Evolutionary conservation across 1,140 invertebrate genomes (phyloP).

Genomic region (Heliconius hermathena): DNA sequence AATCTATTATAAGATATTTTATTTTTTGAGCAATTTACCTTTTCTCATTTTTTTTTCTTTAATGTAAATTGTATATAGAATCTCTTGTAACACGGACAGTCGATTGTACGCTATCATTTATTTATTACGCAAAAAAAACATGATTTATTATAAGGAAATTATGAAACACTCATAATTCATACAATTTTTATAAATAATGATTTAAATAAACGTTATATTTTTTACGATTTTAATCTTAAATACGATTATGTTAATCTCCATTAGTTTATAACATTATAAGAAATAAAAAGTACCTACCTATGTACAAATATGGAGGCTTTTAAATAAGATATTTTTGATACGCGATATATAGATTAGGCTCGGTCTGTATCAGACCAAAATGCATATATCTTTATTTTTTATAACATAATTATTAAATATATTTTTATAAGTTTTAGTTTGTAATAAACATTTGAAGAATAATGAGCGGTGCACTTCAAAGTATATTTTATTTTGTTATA

Average conservation of each 20-base stretch:
- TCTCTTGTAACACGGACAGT: conserved; percentile 13
- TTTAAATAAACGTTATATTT: background rate
- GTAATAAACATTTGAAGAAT: background rate
- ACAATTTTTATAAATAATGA: background rate
- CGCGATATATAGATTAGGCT: conserved; percentile 36
- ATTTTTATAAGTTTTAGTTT: conserved; percentile 3
- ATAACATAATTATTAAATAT: conserved; percentile 8
- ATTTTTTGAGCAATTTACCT: background rate
- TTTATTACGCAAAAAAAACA: background rate
- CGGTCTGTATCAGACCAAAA: conserved; percentile 74
- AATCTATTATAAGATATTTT: background rate
- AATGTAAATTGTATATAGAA: conserved; percentile 1
- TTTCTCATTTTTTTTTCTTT: background rate
- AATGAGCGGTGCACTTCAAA: background rate
- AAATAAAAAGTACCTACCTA: conserved; percentile 33
- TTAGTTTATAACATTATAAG: conserved; percentile 12
- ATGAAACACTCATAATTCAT: conserved; percentile 2
- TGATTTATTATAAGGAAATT: background rate
- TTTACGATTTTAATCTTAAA: conserved; percentile 1
- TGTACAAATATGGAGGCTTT: conserved; percentile 53
- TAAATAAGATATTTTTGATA: conserved; percentile 38
- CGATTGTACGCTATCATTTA: background rate
- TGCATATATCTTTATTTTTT: conserved; percentile 16
- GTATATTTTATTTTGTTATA: conserved; percentile 33
- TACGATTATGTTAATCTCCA: conserved; percentile 10